Conservation (phyloP, 1,140 invertebrate species). For the Odontomachus brunneus region DNA sequence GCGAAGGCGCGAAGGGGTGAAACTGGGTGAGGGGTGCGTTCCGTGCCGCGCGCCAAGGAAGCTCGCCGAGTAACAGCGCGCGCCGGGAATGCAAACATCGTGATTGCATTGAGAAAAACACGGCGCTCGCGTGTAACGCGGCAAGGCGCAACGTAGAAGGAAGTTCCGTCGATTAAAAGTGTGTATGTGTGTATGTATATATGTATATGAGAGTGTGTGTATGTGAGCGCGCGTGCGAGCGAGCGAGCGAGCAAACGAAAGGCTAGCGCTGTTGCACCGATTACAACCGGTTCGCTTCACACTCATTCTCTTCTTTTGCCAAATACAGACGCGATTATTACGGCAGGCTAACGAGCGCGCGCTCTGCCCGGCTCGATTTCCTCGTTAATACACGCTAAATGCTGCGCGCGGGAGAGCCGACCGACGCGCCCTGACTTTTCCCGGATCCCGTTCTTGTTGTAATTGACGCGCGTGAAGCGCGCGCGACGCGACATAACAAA, state of each 20-base stretch:
- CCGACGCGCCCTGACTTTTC: conserved; percentile 25
- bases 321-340: conserved; percentile 55
- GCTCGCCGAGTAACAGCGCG: conserved; percentile 41
- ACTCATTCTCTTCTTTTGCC: conserved; percentile 11
- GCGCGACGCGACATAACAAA: conserved; percentile 2
- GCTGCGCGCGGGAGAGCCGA: conserved; percentile 13
- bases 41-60: conserved; percentile 63
- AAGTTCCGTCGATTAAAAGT: conserved; percentile 56
- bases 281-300: conserved; percentile 14
- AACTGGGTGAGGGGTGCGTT: conserved; percentile 61
- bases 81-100: conserved; percentile 63
- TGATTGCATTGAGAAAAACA: conserved; percentile 52
- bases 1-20: conserved; percentile 51
- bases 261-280: conserved; percentile 20
- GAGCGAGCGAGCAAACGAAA: neutral
- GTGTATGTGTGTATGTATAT: neutral
- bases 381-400: conserved; percentile 54
- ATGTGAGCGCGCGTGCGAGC: too few species aligned
- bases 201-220: too few species aligned
- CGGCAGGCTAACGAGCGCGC: conserved; percentile 48
- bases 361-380: conserved; percentile 42
- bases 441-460: conserved; percentile 18
- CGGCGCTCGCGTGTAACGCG: neutral
- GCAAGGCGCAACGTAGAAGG: neutral
- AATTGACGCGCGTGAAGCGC: conserved; percentile 33